Conservation (phyloP, 2,113 vertebrate genomes). For the Gadus macrocephalus region DNA sequence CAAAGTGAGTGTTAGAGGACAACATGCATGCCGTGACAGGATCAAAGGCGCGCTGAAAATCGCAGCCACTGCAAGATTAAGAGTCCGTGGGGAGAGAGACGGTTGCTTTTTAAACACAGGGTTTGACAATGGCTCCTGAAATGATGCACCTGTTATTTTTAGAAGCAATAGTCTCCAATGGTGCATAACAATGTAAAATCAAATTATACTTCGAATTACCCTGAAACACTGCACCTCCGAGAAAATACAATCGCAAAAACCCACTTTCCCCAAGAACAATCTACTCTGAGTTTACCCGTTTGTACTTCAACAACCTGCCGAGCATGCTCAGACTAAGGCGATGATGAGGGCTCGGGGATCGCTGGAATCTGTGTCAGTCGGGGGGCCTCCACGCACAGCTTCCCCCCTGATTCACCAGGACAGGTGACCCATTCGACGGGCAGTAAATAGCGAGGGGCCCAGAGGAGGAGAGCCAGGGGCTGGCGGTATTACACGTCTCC, state of each 20-base stretch:
- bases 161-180: constrained; percentile 31
- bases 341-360: constrained; percentile 11
- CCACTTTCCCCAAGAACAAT: constrained; percentile 38
- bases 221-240: constrained; percentile 18
- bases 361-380: not conserved
- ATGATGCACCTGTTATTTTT: constrained; percentile 57
- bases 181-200: constrained; percentile 49
- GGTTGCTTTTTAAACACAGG: constrained; percentile 33
- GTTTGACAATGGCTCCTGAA: constrained; percentile 46
- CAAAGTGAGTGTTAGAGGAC: constrained; percentile 39
- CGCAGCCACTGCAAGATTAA: constrained; percentile 25
- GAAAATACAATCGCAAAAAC: constrained; percentile 11
- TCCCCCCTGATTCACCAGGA: not conserved
- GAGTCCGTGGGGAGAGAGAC: constrained; percentile 1
- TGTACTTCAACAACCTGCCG: constrained; percentile 49
- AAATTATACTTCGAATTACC: constrained; percentile 56
- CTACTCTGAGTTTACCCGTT: constrained; percentile 49
- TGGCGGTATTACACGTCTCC: not conserved
- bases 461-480: not conserved
- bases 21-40: not conserved
- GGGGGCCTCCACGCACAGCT: not conserved
- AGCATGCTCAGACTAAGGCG: constrained; percentile 9
- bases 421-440: not conserved
- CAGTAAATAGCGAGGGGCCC: not conserved
- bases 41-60: constrained; percentile 39